Percentiles rank a stretch among this genome's conserved stretches.
These are phyloP conservation scores for Epizoanthus stellaris DNA, from an alignment of 92 coral and sea anemone genomes.

Conservation along the genomic window DNA sequence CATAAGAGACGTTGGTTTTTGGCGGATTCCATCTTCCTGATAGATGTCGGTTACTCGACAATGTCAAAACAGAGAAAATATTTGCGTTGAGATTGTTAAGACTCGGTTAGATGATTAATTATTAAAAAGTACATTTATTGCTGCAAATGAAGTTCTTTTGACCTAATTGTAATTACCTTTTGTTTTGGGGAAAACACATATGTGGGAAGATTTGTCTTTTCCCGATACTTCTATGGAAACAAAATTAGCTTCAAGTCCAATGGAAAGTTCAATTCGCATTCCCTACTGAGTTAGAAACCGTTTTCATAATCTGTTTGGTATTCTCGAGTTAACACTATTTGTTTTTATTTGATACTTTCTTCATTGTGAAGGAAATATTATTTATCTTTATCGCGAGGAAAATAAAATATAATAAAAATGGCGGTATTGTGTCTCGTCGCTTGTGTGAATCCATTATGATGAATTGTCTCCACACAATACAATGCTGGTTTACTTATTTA, in stretches of 20 bases:
- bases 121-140: constrained; percentile 32
- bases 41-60: not conserved
- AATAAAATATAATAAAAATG: not conserved
- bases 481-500: constrained; percentile 25
- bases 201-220: constrained; percentile 26
- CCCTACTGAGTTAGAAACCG: not conserved
- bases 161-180: constrained; percentile 25
- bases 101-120: constrained; percentile 20
- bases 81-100: constrained; percentile 27
- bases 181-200: constrained; percentile 14
- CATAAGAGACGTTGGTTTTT: not conserved
- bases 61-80: constrained; percentile 18
- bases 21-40: not conserved
- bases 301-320: not conserved
- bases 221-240: constrained; percentile 22
- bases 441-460: not conserved
- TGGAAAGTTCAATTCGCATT: not conserved
- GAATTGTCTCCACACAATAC: constrained; percentile 15
- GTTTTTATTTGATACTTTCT: too few relatives aligned
- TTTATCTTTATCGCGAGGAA: not conserved
- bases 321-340: too few relatives aligned
- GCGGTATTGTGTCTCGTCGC: constrained; percentile 1
- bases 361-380: too few relatives aligned
- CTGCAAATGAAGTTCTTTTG: constrained; percentile 37
- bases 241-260: not conserved